Evolutionary conservation across 1,140 invertebrate species (phyloP), one percentile per base, ranked within the genome.

Genomic region (Anthonomus grandis): DNA sequence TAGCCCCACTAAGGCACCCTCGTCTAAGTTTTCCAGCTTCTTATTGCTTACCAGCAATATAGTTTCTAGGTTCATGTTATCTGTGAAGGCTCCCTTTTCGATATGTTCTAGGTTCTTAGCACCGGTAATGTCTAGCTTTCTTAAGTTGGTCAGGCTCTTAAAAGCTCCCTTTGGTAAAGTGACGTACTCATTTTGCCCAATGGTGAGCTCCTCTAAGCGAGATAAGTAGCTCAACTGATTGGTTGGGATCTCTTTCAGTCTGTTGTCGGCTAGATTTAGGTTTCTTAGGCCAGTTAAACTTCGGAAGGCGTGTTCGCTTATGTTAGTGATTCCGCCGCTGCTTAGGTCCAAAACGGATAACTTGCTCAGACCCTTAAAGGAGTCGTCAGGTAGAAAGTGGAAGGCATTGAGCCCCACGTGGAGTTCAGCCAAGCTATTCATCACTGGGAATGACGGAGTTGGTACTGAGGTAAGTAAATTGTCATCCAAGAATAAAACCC

Each of bases 321-420:
- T 86, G 60, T 89, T 86, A 19, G 82, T 79, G 42, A 94, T 76
- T 1, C 84, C 86, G 12, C 90, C 90, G 38, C 87, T 86, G 57
- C 85, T 86, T 24, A 95, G 75, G 70, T 93, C 87, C 47, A 95
- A 74, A 5, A 87, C 83, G 0, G 84, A 79, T 12, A 95, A 73
- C 19, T 84, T 81, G 37, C 83, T 84, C 0, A 93, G 76, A 27
- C 87, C 84, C 13, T 83, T 77, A 68, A 93, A 93, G 3, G 86
- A 83, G 56, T 87, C 86, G 47, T 86, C 83, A 1, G 82, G 82
- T 36, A 95, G 75, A 13, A 76, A 75, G 2, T 83, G 81, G 55
- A 95, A 91, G 0, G 82, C 83, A 67, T 95, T 95, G 56, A 87
- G 79, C 1, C 89, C 90, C 15, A 95, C 79, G 65, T 91, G 88